These are phyloP conservation scores for Formica selysi DNA, from an alignment of 1,140 invertebrate genomes.

Conservation along the genomic window DNA sequence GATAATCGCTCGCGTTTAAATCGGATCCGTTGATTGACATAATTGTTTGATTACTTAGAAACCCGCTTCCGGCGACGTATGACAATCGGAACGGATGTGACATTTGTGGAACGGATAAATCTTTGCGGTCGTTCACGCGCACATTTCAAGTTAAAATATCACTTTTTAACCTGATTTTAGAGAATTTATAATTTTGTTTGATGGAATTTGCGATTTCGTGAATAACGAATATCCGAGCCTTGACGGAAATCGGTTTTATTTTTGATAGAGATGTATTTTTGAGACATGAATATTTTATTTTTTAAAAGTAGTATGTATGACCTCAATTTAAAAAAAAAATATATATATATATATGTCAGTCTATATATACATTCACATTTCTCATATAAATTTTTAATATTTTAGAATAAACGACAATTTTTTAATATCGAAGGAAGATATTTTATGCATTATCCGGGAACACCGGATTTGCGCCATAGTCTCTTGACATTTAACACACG, in stretches of 20 bases:
- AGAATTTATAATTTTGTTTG: background rate
- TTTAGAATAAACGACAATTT: background rate
- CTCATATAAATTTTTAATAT: conserved; percentile 22
- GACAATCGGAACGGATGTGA: background rate
- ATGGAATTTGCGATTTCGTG: background rate
- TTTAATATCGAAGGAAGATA: background rate
- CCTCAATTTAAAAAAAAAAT: background rate
- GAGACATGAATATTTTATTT: conserved; percentile 17
- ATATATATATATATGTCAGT: background rate
- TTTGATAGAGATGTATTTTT: background rate
- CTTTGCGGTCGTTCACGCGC: background rate
- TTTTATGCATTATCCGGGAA: conserved; percentile 25
- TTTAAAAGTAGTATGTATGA: background rate
- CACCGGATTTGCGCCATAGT: background rate
- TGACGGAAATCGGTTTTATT: background rate
- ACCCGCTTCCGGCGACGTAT: background rate
- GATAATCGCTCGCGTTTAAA: conserved; percentile 59
- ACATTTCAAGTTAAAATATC: background rate
- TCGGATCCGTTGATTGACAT: conserved; percentile 57
- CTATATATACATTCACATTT: no score
- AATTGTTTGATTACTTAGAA: conserved; percentile 51
- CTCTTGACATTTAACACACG: conserved; percentile 41
- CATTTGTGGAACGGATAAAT: background rate
- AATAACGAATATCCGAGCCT: background rate
- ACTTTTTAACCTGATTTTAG: background rate